Base-by-base conservation (phyloP, 2,888 invertebrate genomes). In the Scaptomyza polygonia region DNA sequence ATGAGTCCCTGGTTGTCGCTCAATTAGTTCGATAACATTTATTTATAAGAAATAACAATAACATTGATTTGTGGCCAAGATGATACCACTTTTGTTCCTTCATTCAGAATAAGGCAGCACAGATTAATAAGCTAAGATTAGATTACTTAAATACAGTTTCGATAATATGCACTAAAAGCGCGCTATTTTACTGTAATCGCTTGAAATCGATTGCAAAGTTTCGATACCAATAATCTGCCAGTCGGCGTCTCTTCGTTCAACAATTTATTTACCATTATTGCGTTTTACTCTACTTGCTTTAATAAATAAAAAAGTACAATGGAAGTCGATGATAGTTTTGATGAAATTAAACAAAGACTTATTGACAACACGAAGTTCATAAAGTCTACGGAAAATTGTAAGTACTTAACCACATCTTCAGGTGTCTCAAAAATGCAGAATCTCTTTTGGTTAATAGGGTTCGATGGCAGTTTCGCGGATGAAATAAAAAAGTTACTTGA, bases 321-420 rank as follows among this genome's bases (percentile, higher is more conserved):
- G 48, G 34, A 32, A n/a, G 32, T 48, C 32, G 21, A 8, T 3
- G 5, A n/a, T 6, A 11, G 6, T 32, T 3, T 48, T n/a, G n/a
- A 48, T 21, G 48, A 48, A 32, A 32, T 21, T 2, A 48, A 32
- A 11, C 48, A 48, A 21, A 6, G n/a, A 6, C 32, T 48, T 32
- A 32, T 48, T n/a, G n/a, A 48, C 6, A 32, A 32, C 21, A 32
- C 48, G 0, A 3, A 32, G 32, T 48, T 48, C 21, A 12, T 48
- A 5, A n/a, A 48, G 48, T 48, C 48, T 5, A n/a, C 32, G 18
- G 32, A 48, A 32, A 32, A n/a, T n/a, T 48, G 48, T 48, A 48
- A 32, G 32, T n/a, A n/a, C 5, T 6, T n/a, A 8, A 9, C 6
- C 1, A 2, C 11, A n/a, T 11, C 21, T 21, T 48, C 16, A 5